Conservation (phyloP, 2,888 invertebrate species). For the Adelognathus sp. region DNA sequence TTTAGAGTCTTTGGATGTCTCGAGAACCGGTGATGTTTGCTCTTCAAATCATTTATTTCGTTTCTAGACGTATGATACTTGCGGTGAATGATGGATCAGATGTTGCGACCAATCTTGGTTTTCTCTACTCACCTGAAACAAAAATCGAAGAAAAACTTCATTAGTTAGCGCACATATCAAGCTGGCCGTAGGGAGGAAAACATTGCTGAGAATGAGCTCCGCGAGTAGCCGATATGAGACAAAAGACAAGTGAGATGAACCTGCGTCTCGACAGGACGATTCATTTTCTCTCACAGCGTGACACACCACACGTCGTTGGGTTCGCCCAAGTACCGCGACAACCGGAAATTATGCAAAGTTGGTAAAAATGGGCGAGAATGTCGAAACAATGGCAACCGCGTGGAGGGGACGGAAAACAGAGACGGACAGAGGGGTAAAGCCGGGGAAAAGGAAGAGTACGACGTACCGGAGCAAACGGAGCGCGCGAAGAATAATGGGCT, state of each 20-base stretch:
- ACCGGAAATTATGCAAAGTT: conserved; percentile 1
- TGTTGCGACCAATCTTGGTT: not conserved
- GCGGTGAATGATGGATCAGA: not conserved
- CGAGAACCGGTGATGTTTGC: not conserved
- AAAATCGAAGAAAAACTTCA: not conserved
- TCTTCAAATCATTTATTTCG: not conserved
- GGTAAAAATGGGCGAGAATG: not conserved
- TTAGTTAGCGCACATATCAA: not conserved
- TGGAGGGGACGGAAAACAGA: not conserved
- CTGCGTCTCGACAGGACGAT: not conserved
- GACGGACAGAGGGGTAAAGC: not conserved
- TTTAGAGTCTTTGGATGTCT: not conserved
- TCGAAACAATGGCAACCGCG: not conserved
- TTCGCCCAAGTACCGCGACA: not conserved
- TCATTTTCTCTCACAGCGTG: not conserved
- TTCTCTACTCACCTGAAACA: conserved; percentile 22
- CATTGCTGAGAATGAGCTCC: not conserved
- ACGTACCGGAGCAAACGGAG: conserved; percentile 44
- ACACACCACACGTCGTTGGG: not conserved
- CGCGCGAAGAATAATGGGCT: conserved; percentile 41
- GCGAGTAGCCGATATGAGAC: not conserved
- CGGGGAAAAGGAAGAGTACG: conserved; percentile 1
- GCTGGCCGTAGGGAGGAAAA: not conserved
- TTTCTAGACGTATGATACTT: not conserved
- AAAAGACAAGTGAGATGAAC: not conserved